Evolutionary conservation across 2,797 vertebrate genomes (phyloP).

Genomic region (Adelosebastes latens): DNA sequence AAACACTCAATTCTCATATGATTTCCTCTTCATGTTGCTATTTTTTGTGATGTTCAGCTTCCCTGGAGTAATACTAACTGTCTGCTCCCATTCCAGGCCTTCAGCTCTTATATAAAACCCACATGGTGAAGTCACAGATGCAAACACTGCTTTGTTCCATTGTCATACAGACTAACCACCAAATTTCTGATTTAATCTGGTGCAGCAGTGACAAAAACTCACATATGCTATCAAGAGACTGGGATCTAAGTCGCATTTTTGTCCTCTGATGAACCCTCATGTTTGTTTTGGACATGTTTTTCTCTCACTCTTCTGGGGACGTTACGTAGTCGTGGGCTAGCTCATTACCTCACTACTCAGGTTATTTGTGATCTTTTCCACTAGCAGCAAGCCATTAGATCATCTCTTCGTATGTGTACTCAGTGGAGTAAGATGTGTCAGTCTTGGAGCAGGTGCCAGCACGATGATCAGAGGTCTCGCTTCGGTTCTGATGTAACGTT

Average conservation of each 20-base stretch:
- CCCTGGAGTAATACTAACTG: background rate
- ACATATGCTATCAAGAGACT: slow-evolving; percentile 8
- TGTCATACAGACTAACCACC: background rate
- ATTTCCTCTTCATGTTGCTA: background rate
- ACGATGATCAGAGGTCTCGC: background rate
- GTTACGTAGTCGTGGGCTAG: background rate
- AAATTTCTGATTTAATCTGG: slow-evolving; percentile 17
- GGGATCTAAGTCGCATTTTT: slow-evolving; percentile 1
- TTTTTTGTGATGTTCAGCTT: background rate
- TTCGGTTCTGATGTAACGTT: slow-evolving; percentile 3
- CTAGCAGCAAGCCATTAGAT: slow-evolving; percentile 26
- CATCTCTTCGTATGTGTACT: background rate
- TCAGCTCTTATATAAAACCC: slow-evolving; percentile 12
- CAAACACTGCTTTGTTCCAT: slow-evolving; percentile 17
- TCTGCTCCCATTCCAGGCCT: background rate
- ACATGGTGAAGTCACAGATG: slow-evolving; percentile 6
- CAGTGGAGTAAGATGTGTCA: background rate
- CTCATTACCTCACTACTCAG: slow-evolving; percentile 16
- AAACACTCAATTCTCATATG: background rate
- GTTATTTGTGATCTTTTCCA: slow-evolving; percentile 14
- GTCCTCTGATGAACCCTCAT: slow-evolving; percentile 23
- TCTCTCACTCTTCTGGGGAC: background rate
- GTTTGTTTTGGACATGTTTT: slow-evolving; percentile 23
- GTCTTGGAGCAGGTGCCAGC: background rate
- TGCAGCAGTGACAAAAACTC: slow-evolving; percentile 3